phyloP scores from a whole-genome alignment of 2,113 vertebrate genomes.

The Diadophis punctatus region DNA sequence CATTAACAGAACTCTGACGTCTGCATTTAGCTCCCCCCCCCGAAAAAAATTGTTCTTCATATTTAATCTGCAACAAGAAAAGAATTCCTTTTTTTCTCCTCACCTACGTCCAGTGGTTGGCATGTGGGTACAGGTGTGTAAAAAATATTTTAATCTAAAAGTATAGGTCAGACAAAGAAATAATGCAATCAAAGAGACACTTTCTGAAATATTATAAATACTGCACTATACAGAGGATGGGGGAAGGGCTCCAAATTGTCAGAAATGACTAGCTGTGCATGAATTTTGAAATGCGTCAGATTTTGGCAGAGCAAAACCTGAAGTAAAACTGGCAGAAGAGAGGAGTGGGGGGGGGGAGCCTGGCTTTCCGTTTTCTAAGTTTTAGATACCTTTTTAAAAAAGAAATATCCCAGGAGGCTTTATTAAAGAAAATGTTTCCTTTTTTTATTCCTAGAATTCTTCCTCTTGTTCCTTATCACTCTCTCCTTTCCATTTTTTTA shows the following conservation, averaged over 20 bases:
- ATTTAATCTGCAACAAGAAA: constrained; percentile 36
- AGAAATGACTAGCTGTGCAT: constrained; percentile 53
- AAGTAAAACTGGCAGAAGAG: neutral
- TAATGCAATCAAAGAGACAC: constrained; percentile 54
- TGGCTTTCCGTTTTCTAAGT: neutral
- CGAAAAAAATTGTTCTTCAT: constrained; percentile 43
- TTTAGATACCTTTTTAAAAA: constrained; percentile 6
- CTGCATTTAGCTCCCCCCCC: constrained; percentile 45
- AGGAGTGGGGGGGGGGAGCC: neutral
- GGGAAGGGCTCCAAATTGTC: constrained; percentile 39
- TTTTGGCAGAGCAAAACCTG: constrained; percentile 36
- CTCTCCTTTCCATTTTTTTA: neutral
- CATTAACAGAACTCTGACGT: constrained; percentile 63
- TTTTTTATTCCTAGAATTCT: neutral
- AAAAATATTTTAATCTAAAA: constrained; percentile 65
- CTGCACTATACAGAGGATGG: constrained; percentile 33
- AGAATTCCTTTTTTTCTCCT: constrained; percentile 41
- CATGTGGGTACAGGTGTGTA: constrained; percentile 26
- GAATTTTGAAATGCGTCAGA: constrained; percentile 41
- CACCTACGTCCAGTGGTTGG: constrained; percentile 44
- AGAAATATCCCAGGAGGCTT: constrained; percentile 10
- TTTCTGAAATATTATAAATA: constrained; percentile 66
- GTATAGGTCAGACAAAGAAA: constrained; percentile 64
- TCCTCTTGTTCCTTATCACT: neutral
- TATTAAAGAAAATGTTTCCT: constrained; percentile 11